Evolutionary conservation across 23 tunicate species (phyloP), one percentile per base, ranked within the genome.

Genomic region (Halocynthia roretzi): DNA sequence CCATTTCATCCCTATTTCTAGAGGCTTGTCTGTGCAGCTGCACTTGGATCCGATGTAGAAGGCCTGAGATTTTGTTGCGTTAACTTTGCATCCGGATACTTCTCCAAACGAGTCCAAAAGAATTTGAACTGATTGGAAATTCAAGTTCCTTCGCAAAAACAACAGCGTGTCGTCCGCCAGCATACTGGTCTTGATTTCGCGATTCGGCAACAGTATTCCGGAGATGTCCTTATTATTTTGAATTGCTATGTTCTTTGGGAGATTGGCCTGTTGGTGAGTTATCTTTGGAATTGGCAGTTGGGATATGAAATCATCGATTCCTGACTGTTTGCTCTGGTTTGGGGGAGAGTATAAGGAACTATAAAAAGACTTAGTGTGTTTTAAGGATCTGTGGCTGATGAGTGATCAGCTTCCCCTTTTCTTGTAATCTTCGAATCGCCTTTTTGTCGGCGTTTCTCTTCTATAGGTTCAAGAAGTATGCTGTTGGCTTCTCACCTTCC

Each of bases 121-220:
- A 6, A 7, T 52, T 5, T 44, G 50, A 20, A 70, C 53, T 70
- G 9, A 6, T 6, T 70, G 53, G 53, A 70, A 70, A 6, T 50
- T 48, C 44, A 31, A 31, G 0, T 8, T 17, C 22, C 5, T 22
- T 2, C 72, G 49, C 6, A 50, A 48, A 20, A 70, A 70, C 31
- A 70, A 0, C 6, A 70, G 17, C 12, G 54, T 70, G 50, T 70
- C 75, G 50, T 12, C 75, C 5, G 75, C 75, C 31, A 67, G 72
- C 18, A 67, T 52, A 8, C 0, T 44, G 21, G 50, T 21, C 50
- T 7, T 70, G 0, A 70, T 8, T n/a, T 50, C 10, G 50, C 14
- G 31, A 17, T 11, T 70, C 48, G 31, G 49, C 50, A 20, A 70
- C 21, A 8, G 9, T 40, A 70, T 70, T 6, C 75, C 75, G 17